Percentiles rank a stretch among this genome's conserved stretches.
phyloP scores from a whole-genome alignment of 2,113 vertebrate species.

The Bos indicus region DNA sequence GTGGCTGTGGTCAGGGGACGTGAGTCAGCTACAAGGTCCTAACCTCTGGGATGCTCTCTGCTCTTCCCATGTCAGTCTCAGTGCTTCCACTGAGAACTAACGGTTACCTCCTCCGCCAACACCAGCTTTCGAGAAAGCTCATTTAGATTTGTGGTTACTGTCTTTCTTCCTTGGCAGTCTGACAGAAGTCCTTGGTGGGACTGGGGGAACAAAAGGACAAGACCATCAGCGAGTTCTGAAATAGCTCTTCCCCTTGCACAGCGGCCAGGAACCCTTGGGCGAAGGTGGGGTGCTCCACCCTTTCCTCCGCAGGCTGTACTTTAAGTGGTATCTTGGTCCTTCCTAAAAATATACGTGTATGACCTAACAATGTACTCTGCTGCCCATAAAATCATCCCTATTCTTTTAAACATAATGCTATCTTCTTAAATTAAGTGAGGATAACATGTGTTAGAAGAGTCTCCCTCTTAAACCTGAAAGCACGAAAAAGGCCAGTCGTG shows the following conservation, averaged over 20 bases:
- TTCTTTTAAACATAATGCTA: background rate
- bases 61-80: background rate
- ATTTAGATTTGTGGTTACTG: background rate
- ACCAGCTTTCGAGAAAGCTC: background rate
- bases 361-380: background rate
- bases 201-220: background rate
- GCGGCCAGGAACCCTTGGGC: background rate
- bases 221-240: background rate
- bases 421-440: background rate
- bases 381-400: background rate
- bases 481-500: background rate
- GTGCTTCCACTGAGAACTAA: background rate
- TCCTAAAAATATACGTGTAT: background rate
- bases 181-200: background rate
- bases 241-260: background rate
- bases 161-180: background rate
- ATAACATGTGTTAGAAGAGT: background rate
- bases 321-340: background rate
- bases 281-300: background rate
- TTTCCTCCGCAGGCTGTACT: background rate
- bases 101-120: background rate
- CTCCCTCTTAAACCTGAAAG: background rate
- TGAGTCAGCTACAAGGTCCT: background rate
- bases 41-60: background rate
- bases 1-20: background rate